A percentile compares a stretch with the other conserved stretches of the same genome.
Conservation (phyloP, 2,888 invertebrate genomes). For the Fabriciana adippe region DNA sequence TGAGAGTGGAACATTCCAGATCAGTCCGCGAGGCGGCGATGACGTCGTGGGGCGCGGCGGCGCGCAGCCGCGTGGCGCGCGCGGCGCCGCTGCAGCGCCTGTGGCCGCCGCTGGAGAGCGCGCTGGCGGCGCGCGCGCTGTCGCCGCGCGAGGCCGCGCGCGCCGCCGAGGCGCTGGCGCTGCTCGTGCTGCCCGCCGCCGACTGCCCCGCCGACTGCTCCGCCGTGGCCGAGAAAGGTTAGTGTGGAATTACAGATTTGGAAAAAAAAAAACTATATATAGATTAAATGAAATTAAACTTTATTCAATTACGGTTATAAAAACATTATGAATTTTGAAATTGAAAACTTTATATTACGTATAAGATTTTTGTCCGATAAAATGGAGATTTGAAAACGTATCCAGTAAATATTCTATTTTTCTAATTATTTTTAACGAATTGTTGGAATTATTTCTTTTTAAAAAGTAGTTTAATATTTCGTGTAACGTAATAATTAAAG, state of each 20-base stretch:
- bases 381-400: no score
- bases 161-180: conserved; percentile 60
- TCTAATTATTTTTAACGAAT: no score
- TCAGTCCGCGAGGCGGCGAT: conserved; percentile 69
- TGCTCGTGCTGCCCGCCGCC: conserved; percentile 63
- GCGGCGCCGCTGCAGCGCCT: conserved; percentile 47
- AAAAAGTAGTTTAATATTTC: not conserved
- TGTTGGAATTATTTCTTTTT: no score
- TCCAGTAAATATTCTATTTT: no score
- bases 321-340: no score
- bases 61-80: conserved; percentile 57
- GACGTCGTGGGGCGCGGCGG: conserved; percentile 65
- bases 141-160: conserved; percentile 49
- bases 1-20: conserved; percentile 41
- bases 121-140: conserved; percentile 44
- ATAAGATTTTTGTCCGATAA: no score
- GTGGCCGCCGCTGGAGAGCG: conserved; percentile 58
- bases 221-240: conserved; percentile 62
- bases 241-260: not conserved
- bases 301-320: no score
- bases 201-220: conserved; percentile 39
- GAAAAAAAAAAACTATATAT: no score
- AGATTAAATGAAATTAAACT: no score
- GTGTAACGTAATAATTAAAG: no score
- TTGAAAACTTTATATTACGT: no score